A percentile compares a stretch with the other conserved stretches of the same genome.
These are phyloP conservation scores for Drosophila pallidifrons DNA, from an alignment of 1,140 invertebrate genomes.

Conservation along the genomic window DNA sequence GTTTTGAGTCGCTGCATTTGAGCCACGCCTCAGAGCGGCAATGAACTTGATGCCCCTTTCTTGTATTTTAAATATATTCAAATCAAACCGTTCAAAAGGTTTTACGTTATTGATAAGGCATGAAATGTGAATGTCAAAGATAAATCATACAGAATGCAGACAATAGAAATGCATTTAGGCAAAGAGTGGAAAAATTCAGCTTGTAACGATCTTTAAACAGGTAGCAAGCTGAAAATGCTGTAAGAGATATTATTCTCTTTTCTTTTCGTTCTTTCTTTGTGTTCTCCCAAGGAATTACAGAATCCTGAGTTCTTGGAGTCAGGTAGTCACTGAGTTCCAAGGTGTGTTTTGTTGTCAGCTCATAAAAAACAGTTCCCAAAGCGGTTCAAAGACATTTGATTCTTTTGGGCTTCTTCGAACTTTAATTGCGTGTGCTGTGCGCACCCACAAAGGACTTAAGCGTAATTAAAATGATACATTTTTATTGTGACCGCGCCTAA, in stretches of 20 bases:
- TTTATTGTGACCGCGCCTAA: conserved; percentile 57
- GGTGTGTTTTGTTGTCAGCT: conserved; percentile 56
- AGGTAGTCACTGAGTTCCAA: conserved; percentile 36
- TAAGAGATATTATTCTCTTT: conserved; percentile 38
- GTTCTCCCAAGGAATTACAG: conserved; percentile 64
- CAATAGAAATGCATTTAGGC: conserved; percentile 49
- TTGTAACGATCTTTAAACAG: conserved; percentile 17
- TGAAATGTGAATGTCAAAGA: conserved; percentile 70
- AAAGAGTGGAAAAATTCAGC: conserved; percentile 23
- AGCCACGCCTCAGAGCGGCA: conserved; percentile 52
- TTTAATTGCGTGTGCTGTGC: conserved; percentile 67
- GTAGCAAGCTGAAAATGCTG: conserved; percentile 13
- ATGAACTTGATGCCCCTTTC: conserved; percentile 49
- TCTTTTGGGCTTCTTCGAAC: conserved; percentile 44
- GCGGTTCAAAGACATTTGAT: conserved; percentile 56
- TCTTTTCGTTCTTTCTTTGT: conserved; percentile 16
- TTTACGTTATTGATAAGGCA: conserved; percentile 56
- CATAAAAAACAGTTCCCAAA: conserved; percentile 40
- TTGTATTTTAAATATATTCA: conserved; percentile 53
- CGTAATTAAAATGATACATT: conserved; percentile 76
- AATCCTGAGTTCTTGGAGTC: conserved; percentile 47
- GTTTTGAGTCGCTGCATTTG: conserved; percentile 43
- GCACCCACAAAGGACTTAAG: conserved; percentile 56
- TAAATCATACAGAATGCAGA: conserved; percentile 66
- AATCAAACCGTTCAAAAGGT: conserved; percentile 53